Evolutionary conservation across 2,113 vertebrate genomes (phyloP), one percentile per base, ranked within the genome.

Genomic region (Orycteropus afer): DNA sequence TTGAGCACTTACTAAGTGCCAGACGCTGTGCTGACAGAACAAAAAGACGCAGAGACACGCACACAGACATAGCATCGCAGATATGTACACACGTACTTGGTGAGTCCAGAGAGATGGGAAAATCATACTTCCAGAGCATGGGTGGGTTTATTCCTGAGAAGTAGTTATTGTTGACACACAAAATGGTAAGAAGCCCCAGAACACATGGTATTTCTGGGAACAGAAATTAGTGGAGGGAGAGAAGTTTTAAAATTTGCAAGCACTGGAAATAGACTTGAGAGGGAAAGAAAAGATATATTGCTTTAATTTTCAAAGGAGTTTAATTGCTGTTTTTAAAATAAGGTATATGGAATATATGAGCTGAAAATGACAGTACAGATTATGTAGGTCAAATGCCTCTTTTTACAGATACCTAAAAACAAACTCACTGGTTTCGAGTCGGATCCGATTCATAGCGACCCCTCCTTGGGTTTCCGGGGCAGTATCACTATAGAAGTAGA

Each of bases 261-360:
- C 7, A 2, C 27, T 83, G 25, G 55, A 89, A 76, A 42, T 49
- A 65, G 59, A n/a, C 34, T 61, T 10, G 76, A 51, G 42, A 67
- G 15, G 47, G 67, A 71, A 73, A 86, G 18, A 69, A 14, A 86
- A 82, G 76, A 67, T 63, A 51, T 4, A 3, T 53, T 25, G 53
- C 63, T 57, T 90, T 90, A 57, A 80, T 80, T 74, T 92, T 94
- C 71, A 92, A 74, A 25, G 34, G 53, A 51, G 22, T 76, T 89
- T 51, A 82, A 45, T 63, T 74, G 81, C 29, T 93, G 71, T 22
- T 34, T 83, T 86, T 77, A 22, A 59, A 10, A 34, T 32, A 65
- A 15, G 49, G 25, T 29, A 7, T 8, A 13, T 42, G n/a, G 78
- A 9, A 7, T 63, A 32, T 63, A 40, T 86, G 53, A 27, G 29